These are phyloP conservation scores for Bujurquina vittata DNA, from an alignment of 2,113 vertebrate species.

Conservation along the genomic window DNA sequence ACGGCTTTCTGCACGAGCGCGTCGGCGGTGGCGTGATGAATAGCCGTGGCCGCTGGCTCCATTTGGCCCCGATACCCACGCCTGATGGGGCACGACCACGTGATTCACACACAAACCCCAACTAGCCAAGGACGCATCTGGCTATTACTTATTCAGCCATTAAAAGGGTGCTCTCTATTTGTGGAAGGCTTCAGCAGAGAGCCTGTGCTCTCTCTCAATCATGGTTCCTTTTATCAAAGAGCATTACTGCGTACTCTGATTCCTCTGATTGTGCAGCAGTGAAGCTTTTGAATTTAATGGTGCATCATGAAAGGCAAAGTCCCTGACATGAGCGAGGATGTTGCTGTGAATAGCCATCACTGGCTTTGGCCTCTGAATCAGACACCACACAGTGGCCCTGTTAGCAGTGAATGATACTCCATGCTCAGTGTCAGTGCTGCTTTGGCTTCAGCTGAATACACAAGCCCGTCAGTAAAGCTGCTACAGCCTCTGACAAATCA, in stretches of 20 bases:
- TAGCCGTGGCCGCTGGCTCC: slow-evolving; percentile 1
- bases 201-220: background rate
- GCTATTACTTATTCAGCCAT: slow-evolving; percentile 18
- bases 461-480: background rate
- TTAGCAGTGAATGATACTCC: background rate
- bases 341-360: background rate
- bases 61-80: slow-evolving; percentile 10
- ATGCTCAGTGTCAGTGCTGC: accelerated
- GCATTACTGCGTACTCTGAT: background rate
- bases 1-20: slow-evolving; percentile 25
- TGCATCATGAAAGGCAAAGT: background rate
- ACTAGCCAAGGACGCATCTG: slow-evolving; percentile 32
- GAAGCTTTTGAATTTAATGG: background rate
- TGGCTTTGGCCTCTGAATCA: background rate
- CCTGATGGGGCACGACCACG: slow-evolving; percentile 17
- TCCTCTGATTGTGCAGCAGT: background rate
- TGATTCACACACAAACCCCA: slow-evolving; percentile 37
- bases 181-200: background rate
- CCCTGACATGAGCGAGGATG: background rate
- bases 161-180: background rate
- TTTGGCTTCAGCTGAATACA: background rate
- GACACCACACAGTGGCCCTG: background rate
- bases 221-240: background rate
- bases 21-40: slow-evolving; percentile 32
- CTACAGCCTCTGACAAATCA: background rate